These are phyloP conservation scores for Poeciliopsis infans DNA, from an alignment of 2,797 vertebrate species.

Conservation along the genomic window DNA sequence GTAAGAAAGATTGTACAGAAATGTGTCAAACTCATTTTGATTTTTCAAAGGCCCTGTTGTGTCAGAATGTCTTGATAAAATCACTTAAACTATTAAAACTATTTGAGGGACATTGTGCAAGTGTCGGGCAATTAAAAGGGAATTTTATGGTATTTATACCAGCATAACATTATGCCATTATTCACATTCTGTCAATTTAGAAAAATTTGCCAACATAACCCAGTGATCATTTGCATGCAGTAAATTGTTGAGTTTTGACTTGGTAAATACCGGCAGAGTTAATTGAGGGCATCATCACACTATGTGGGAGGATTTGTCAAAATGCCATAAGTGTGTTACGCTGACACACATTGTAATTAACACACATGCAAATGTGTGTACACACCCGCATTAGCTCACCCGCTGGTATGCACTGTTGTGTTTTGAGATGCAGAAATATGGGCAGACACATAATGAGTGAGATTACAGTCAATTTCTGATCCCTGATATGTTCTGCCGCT, in stretches of 20 bases:
- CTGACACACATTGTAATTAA: slow-evolving; percentile 68
- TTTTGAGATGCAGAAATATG: slow-evolving; percentile 42
- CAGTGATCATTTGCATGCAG: slow-evolving; percentile 69
- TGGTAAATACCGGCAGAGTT: slow-evolving; percentile 76
- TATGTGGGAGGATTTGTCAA: slow-evolving; percentile 80
- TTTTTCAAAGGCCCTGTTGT: too few relatives aligned
- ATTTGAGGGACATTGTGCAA: slow-evolving; percentile 43
- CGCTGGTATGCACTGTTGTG: slow-evolving; percentile 26
- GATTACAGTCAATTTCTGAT: slow-evolving; percentile 61
- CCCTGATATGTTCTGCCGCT: slow-evolving; percentile 55
- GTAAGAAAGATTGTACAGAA: background rate
- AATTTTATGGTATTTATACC: slow-evolving; percentile 71
- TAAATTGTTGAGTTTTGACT: slow-evolving; percentile 75
- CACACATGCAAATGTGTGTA: slow-evolving; percentile 50
- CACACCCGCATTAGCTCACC: slow-evolving; percentile 12
- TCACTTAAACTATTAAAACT: too few relatives aligned
- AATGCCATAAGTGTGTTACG: slow-evolving; percentile 75
- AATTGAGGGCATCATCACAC: slow-evolving; percentile 77
- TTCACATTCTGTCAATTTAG: slow-evolving; percentile 82
- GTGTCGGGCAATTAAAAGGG: slow-evolving; percentile 68
- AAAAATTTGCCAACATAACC: slow-evolving; percentile 74
- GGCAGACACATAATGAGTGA: slow-evolving; percentile 56
- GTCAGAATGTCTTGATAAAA: too few relatives aligned
- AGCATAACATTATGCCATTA: slow-evolving; percentile 76
- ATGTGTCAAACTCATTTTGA: background rate